phyloP scores from a whole-genome alignment of 35 echinoderm and acorn worm species.

The Chiridota heheva region DNA sequence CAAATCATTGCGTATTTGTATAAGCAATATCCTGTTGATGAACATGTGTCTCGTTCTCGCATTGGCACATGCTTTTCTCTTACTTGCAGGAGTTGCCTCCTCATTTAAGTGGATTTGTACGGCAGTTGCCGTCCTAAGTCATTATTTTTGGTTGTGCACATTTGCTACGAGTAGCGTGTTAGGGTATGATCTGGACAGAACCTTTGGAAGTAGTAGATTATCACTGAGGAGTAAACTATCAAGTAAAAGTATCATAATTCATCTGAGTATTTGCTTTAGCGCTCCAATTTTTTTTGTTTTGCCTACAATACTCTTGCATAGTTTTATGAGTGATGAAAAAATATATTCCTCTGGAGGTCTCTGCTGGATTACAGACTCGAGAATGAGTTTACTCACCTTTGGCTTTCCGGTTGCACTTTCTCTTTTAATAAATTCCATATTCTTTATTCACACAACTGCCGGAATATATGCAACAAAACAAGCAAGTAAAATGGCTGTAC shows the following conservation, averaged over 20 bases:
- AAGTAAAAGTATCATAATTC: neutral
- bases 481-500: neutral
- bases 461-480: neutral
- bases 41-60: neutral
- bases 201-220: neutral
- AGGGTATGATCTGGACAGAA: neutral
- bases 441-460: conserved; percentile 8
- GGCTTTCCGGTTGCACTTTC: conserved; percentile 24
- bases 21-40: neutral
- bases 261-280: neutral
- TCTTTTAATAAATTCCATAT: conserved; percentile 17
- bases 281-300: neutral
- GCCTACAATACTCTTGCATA: conserved; percentile 2
- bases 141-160: conserved; percentile 12
- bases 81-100: neutral
- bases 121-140: neutral
- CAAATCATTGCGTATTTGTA: neutral
- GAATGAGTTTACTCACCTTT: conserved; percentile 24
- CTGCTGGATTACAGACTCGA: conserved; percentile 27
- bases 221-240: neutral
- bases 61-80: neutral
- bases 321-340: neutral
- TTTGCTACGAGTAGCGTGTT: conserved; percentile 7
- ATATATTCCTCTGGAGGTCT: neutral
- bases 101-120: neutral